These are phyloP conservation scores for Zaprionus davidi DNA, from an alignment of 1,140 invertebrate genomes.

Conservation along the genomic window DNA sequence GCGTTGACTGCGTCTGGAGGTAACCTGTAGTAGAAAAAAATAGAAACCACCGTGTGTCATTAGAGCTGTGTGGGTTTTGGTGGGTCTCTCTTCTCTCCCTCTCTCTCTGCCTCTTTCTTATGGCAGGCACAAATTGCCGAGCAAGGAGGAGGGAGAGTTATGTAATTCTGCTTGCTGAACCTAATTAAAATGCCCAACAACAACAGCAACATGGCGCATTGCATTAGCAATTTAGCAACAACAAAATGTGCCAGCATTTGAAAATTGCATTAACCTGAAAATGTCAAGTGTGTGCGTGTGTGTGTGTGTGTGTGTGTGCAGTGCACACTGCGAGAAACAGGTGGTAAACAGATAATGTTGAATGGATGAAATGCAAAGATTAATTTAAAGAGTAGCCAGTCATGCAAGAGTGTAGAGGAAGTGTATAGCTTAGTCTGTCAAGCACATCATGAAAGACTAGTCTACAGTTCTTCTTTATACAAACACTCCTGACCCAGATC, in stretches of 20 bases:
- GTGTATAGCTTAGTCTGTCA: too few species aligned
- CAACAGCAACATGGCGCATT: slow-evolving; percentile 24
- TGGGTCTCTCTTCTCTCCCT: background rate
- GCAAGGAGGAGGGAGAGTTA: slow-evolving; percentile 14
- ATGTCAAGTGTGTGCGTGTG: slow-evolving; percentile 45
- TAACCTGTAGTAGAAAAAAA: slow-evolving; percentile 10
- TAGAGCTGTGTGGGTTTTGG: slow-evolving; percentile 5
- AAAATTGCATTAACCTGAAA: slow-evolving; percentile 74
- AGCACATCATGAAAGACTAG: background rate
- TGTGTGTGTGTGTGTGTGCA: background rate
- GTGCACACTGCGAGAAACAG: slow-evolving; percentile 48
- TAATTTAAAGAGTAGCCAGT: too few species aligned
- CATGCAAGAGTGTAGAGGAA: too few species aligned
- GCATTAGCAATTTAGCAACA: slow-evolving; percentile 58
- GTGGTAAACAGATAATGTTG: too few species aligned
- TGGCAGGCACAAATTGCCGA: background rate
- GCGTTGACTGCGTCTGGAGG: slow-evolving; percentile 44
- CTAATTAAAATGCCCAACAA: slow-evolving; percentile 62
- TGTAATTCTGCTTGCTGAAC: slow-evolving; percentile 34
- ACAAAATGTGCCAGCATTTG: slow-evolving; percentile 55
- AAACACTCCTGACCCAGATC: rapidly evolving
- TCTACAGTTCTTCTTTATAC: background rate
- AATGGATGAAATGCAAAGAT: too few species aligned
- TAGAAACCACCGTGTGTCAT: slow-evolving; percentile 1
- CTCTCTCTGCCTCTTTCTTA: background rate